Percentiles rank a stretch among this genome's conserved stretches.
Evolutionary conservation across 2,113 vertebrate species (phyloP).

Genomic region (Colossoma macropomum): DNA sequence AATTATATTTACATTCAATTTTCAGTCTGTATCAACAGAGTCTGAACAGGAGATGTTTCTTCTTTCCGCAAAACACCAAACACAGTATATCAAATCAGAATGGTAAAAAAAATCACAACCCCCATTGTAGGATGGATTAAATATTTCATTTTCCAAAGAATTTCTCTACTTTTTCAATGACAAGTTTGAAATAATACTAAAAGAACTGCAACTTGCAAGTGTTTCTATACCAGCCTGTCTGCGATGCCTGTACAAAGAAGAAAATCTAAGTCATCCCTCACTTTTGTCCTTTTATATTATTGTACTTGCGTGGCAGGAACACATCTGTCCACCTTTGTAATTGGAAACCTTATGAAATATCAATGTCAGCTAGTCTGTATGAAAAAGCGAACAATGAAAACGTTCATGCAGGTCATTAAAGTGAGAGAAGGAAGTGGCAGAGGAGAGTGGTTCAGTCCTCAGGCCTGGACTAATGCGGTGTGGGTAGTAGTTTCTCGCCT

Average conservation of each 20-base stretch:
- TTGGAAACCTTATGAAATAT: slow-evolving; percentile 12
- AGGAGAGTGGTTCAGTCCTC: not conserved
- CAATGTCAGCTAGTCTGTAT: not conserved
- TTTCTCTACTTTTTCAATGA: no score
- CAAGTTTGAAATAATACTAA: no score
- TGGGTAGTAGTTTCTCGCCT: slow-evolving; percentile 4
- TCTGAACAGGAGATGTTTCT: no score
- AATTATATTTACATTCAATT: no score
- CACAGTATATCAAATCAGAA: no score
- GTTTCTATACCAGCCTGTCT: not conserved
- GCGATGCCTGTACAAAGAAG: not conserved
- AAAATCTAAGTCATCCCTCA: not conserved
- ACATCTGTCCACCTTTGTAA: slow-evolving; percentile 38
- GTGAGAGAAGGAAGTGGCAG: not conserved
- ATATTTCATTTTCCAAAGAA: no score
- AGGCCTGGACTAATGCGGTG: not conserved
- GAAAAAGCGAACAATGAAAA: not conserved
- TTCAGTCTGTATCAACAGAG: no score
- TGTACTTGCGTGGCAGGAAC: no score
- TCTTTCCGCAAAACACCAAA: no score
- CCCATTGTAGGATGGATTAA: no score
- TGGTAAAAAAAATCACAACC: no score
- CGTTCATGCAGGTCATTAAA: not conserved
- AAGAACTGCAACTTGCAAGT: not conserved
- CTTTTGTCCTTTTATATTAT: not conserved